These are phyloP conservation scores for Halocynthia aurantium DNA, from an alignment of 23 tunicate genomes.

Conservation along the genomic window DNA sequence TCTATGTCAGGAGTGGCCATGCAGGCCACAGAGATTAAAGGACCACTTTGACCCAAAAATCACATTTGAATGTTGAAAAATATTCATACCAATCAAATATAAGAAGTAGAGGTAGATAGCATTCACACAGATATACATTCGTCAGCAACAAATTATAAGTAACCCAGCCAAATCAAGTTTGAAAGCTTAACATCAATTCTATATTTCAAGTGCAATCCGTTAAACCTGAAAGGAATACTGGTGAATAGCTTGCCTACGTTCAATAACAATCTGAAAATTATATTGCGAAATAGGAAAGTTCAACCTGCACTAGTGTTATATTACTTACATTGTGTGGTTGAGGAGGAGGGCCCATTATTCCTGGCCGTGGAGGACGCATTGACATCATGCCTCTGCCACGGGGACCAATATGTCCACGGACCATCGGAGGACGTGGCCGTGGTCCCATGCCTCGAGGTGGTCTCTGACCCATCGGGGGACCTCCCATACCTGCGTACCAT, in stretches of 20 bases:
- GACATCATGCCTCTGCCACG: constrained; percentile 59
- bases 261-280: neutral
- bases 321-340: neutral
- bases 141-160: too few relatives aligned
- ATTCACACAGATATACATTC: too few relatives aligned
- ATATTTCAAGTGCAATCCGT: too few relatives aligned
- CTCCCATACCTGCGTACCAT: constrained; percentile 5
- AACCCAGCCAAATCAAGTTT: too few relatives aligned
- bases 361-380: constrained; percentile 31
- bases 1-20: neutral
- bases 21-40: neutral
- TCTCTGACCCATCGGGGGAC: constrained; percentile 12
- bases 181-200: too few relatives aligned
- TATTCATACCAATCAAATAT: too few relatives aligned
- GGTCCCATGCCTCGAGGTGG: constrained; percentile 44
- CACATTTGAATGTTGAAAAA: too few relatives aligned
- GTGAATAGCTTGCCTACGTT: neutral
- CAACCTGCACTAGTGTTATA: too few relatives aligned
- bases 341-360: constrained; percentile 31
- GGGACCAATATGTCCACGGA: neutral
- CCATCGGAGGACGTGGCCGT: constrained; percentile 35
- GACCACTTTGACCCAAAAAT: too few relatives aligned
- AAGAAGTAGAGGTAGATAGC: too few relatives aligned
- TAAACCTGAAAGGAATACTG: too few relatives aligned
- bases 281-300: neutral